Percentiles rank a stretch among this genome's conserved stretches.
These are phyloP conservation scores for Ctenosaura bakeri DNA, from an alignment of 2,797 vertebrate species.

Conservation along the genomic window DNA sequence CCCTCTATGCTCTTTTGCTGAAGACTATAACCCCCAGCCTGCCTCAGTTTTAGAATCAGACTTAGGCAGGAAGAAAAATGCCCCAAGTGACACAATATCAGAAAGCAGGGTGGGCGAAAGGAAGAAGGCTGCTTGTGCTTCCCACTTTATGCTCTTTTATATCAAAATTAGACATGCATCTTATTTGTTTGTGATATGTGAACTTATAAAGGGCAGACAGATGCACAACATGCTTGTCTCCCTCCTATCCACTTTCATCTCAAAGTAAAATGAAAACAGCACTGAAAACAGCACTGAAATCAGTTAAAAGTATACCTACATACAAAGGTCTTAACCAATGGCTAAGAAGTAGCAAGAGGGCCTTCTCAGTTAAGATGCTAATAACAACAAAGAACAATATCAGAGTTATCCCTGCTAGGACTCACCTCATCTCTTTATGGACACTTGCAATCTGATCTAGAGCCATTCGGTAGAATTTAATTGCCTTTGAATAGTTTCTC, in stretches of 20 bases:
- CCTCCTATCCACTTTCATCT: not conserved
- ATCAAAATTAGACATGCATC: not conserved
- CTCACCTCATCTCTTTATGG: constrained; percentile 92
- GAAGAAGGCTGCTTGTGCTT: not conserved
- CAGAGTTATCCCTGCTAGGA: constrained; percentile 24
- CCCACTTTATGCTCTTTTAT: not conserved
- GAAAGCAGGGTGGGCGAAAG: not conserved
- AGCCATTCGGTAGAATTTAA: constrained; percentile 98
- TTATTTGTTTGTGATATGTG: not conserved
- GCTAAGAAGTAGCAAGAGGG: not conserved
- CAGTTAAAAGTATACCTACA: not conserved
- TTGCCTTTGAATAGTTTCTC: constrained; percentile 94
- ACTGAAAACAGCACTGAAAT: not conserved
- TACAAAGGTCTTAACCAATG: not conserved
- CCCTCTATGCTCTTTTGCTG: not conserved
- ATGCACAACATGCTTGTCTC: not conserved
- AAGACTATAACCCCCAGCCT: not conserved
- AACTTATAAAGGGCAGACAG: not conserved
- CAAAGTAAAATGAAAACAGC: not conserved
- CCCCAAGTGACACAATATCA: not conserved
- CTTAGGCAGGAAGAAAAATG: not conserved
- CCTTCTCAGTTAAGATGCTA: not conserved
- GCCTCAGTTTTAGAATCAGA: not conserved
- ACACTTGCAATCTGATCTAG: constrained; percentile 94
- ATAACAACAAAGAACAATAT: constrained; percentile 16